Base-by-base conservation (phyloP, 2,888 invertebrate species). In the Ennomos quercinarius region DNA sequence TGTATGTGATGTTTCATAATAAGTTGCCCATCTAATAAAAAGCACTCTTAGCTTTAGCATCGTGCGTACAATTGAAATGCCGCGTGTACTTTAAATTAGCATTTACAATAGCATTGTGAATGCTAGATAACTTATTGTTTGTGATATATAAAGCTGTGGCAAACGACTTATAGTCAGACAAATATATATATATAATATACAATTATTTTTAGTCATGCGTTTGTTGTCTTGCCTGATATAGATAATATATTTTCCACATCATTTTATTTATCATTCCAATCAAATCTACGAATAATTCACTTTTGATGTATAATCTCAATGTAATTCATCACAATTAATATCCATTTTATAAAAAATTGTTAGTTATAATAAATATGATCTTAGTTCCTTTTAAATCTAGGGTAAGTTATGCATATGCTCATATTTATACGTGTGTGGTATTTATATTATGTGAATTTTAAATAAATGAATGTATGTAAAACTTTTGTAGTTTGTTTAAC, bases 401-500 rank as follows among this genome's bases (percentile, higher is more conserved):
- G 68, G 53, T 70, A 67, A 68, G 63, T 67, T 52, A 57, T 60
- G 40, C 38, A 41, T 51, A 50, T 60, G 60, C 49, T 53, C 53
- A 54, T 62, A 27, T 48, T 61, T 56, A 66, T 68, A 61, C 61
- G 63, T 76, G 72, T 76, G 72, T 68, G 72, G 71, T 78, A 78
- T 81, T 78, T 77, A 74, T 76, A 57, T 62, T 47, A 43, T 58
- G 76, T 81, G 76, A 73, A 76, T 77, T 83, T 79, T 58, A 81
- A 84, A 80, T 79, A 81, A 79, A 79, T 69, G 62, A 72, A 68
- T 68, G 64, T 55, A 62, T 58, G 40, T 55, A 47, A 50, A 11
- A 12, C 2, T 17, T 35, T 41, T 49, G 41, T 58, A 6, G 5
- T 27, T 27, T 6, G 27, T 27, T 27, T 27, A 4, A 27, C 6